phyloP scores from a whole-genome alignment of 2,888 invertebrate genomes.

The Nemurella pictetii region DNA sequence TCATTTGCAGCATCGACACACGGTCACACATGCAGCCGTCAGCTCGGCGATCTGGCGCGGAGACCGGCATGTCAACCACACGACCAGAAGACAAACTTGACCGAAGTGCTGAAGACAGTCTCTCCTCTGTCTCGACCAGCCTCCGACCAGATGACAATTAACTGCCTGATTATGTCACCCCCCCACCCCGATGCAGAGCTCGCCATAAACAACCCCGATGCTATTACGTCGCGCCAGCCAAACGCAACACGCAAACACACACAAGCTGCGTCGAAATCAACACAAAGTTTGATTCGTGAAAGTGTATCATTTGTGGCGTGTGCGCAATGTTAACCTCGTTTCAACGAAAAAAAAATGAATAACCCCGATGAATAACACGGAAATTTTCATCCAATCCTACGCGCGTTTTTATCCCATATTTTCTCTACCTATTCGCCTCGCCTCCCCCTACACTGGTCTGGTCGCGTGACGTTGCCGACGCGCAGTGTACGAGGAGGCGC shows the following conservation, averaged over 20 bases:
- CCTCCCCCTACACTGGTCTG: too few relatives aligned
- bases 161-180: conserved; percentile 22
- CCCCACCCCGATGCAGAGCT: neutral
- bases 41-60: neutral
- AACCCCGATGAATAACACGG: neutral
- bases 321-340: neutral
- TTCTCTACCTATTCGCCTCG: neutral
- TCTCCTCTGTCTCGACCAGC: neutral
- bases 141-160: conserved; percentile 5
- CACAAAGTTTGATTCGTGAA: neutral
- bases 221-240: neutral
- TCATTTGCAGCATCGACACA: neutral
- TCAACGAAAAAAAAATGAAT: neutral
- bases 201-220: neutral
- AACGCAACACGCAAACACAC: neutral
- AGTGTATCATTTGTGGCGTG: neutral
- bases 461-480: neutral
- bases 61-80: neutral
- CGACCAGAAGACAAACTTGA: neutral
- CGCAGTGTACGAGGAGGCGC: neutral
- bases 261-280: neutral
- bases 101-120: neutral
- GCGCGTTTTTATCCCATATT: neutral
- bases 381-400: neutral
- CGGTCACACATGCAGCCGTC: neutral